Base-by-base conservation (phyloP, 2,797 vertebrate species). In the Enoplosus armatus region DNA sequence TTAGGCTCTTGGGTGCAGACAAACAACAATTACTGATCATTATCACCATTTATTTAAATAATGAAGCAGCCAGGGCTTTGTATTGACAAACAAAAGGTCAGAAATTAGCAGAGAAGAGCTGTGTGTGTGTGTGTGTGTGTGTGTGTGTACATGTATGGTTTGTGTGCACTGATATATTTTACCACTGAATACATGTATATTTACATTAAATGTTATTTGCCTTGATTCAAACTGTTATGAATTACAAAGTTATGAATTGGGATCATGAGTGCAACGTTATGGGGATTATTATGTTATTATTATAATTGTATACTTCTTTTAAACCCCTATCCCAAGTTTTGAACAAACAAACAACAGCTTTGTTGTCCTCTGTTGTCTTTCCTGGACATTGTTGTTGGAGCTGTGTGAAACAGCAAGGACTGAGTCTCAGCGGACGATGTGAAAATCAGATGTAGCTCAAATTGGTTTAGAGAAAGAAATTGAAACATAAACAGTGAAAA, bases 11-110 rank as follows among this genome's bases (percentile, higher is more conserved):
- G 85, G 79, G 84, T 64, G 65, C 73, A 71, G 69, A 72, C 53
- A 83, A 87, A 87, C 72, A 83, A 72, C 87, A 89, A 89, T 86
- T 85, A 89, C 89, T 71, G 87, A 91, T 91, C 71, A 61, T 89
- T 91, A 90, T 91, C 90, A 50, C 59, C 77, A 61, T 86, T 85
- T 83, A 85, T 83, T 86, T 85, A 77, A 84, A 86, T 90, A 85
- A 89, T 63, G 83, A 85, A 79, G 84, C 83, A 77, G 80, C 65
- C 54, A 15, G 72, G 71, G 82, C 59, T 82, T 87, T 75, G 76
- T 77, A 68, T 66, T 7, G 59, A 68, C 78, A 79, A 86, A 91
- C 78, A 84, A 89, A 88, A 88, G 84, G 83, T 90, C 86, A 86
- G 54, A 83, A 85, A 85, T 78, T 62, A 77, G 75, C 70, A 67